These are phyloP conservation scores for Rhea pennata DNA, from an alignment of 2,113 vertebrate species.

Conservation along the genomic window DNA sequence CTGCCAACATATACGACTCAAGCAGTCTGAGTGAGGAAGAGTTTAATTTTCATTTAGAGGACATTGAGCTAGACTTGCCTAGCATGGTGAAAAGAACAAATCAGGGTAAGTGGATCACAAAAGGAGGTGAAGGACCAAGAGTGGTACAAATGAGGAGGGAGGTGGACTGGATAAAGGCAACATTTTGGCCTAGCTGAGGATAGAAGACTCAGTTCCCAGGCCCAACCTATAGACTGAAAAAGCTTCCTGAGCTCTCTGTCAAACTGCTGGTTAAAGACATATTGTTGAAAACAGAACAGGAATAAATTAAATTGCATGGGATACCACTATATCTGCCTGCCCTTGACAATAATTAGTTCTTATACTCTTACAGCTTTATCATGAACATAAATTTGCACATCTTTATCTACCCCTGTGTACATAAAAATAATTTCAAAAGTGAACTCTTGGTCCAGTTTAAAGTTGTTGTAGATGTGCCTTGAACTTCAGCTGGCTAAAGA, in stretches of 20 bases:
- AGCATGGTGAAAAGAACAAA: not conserved
- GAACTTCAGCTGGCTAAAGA: not conserved
- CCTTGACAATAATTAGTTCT: not conserved
- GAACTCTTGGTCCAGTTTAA: not conserved
- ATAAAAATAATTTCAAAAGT: not conserved
- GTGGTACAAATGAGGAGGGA: not conserved
- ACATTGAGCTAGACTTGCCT: not conserved
- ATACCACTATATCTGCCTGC: not conserved
- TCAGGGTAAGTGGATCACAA: fast-evolving
- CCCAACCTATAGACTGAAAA: not conserved
- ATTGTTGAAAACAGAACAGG: not conserved
- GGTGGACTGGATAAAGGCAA: not conserved
- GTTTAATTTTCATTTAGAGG: not conserved
- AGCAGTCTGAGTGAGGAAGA: not conserved
- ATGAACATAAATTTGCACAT: not conserved
- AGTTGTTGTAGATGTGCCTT: not conserved
- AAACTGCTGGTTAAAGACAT: not conserved
- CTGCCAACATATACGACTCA: not conserved
- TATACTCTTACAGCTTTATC: not conserved
- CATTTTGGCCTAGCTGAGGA: not conserved
- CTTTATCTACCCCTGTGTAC: not conserved
- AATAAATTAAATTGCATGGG: not conserved
- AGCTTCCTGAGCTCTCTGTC: not conserved
- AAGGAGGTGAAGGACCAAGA: not conserved
- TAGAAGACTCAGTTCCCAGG: not conserved